Evolutionary conservation across 2,113 vertebrate species (phyloP), one percentile per base, ranked within the genome.

Genomic region (Sebastes fasciatus): DNA sequence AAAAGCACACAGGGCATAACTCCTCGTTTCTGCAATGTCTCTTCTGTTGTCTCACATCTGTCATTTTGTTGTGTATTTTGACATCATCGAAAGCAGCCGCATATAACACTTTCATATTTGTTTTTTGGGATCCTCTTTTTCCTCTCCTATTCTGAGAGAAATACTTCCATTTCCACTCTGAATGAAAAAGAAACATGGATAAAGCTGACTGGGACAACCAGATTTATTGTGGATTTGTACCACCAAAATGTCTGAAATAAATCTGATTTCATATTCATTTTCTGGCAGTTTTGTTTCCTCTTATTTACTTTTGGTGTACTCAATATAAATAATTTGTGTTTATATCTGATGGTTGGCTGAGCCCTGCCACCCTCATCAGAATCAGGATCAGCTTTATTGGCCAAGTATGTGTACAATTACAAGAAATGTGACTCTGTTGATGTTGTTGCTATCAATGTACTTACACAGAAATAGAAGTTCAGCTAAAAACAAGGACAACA

Each of bases 211-310:
- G 75, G 64, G 13, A 80, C 3, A 69, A 75, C 51, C 89, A 79
- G 86, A 86, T 91, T 92, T 90, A 89, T 91, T 77, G 16, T 83
- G 68, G 82, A 79, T 9, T 26, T 90, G 84, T 89, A 86, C 73
- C 88, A 90, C 1, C 82, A 65, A 82, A 74, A 68, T 2, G 51
- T 45, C 71, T 86, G 58, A 5, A 93, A 93, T 93, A 94, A 94
- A 93, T 89, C 89, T 90, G 86, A 85, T 71, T 75, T 89, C 55
- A 83, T 66, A 70, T 7, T 82, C 6, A 80, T 51, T 58, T 70
- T 34, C 34, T 42, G 8, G 9, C 62, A 46, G 13, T 51, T 69
- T 10, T 54, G 23, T 66, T 16, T 65, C 6, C 78, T 65, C 4
- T 79, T 64, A 8, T 52, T 74, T 11, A 72, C 58, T 23, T 23